Evolutionary conservation across 2,888 invertebrate species (phyloP), one percentile per base, ranked within the genome.

Genomic region (Eubasilissa splendida): DNA sequence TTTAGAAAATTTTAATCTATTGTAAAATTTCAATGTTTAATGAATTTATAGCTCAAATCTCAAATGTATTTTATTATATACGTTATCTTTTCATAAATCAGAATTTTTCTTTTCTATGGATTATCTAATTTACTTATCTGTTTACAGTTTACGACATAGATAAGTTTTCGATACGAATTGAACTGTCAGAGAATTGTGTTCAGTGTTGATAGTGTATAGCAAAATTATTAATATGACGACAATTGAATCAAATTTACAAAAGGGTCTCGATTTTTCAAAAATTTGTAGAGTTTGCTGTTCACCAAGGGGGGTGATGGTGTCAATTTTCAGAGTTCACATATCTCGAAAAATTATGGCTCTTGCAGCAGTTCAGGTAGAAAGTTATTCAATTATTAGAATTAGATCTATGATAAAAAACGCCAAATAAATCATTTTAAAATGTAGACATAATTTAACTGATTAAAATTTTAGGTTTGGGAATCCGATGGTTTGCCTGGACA

Each of bases 281-380:
- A 79, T 82, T 53, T 82, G 82, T 53, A 58, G 82, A 66, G 78
- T 80, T 12, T 82, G 82, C 59, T 79, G 82, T 73, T 79, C 71
- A 4, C 31, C 76, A 12, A 31, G 65, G 12, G 76, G 74, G 52
- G 66, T 73, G 5, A 82, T 82, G 80, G 82, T 84, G 10, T 84
- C 83, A 31, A 81, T 84, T n/a, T 84, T 84, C 59, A 77, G 75
- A 59, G 83, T 82, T 33, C 82, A 84, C 74, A 82, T 84, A 12
- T 84, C 80, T 31, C 71, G 81, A 60, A 84, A 84, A 80, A 75
- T 84, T 31, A 84, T 84, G 83, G 76, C 81, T 14, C 56, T 84
- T 31, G 77, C 82, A 65, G 77, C 77, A n/a, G 82, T 84, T 31
- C 83, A 82, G 79, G 82, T 82, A 59, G 22, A 63, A 73, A 65